These are phyloP conservation scores for Caradrina clavipalpis DNA, from an alignment of 2,888 invertebrate genomes.

Conservation along the genomic window DNA sequence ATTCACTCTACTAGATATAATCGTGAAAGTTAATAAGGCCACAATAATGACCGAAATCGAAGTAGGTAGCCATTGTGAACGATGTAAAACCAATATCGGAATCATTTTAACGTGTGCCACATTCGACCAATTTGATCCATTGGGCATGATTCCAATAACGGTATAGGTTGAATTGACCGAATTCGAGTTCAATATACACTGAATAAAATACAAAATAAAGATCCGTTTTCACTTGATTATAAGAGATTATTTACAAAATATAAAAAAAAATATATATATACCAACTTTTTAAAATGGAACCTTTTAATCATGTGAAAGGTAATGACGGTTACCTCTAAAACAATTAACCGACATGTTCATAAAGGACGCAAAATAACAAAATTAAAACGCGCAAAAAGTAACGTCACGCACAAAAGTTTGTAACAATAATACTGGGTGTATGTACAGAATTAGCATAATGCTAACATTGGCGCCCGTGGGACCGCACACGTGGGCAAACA, in stretches of 20 bases:
- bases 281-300: neutral
- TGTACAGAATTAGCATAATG: conserved; percentile 86
- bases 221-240: neutral
- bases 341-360: conserved; percentile 50
- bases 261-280: conserved; percentile 4
- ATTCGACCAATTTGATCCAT: conserved; percentile 62
- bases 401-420: conserved; percentile 76
- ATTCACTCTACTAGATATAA: conserved; percentile 40
- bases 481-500: conserved; percentile 86
- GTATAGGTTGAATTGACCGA: conserved; percentile 58
- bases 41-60: conserved; percentile 36
- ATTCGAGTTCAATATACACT: conserved; percentile 53
- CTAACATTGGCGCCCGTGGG: conserved; percentile 82
- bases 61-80: conserved; percentile 38
- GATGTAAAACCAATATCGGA: conserved; percentile 57
- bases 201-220: conserved; percentile 48
- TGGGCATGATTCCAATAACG: conserved; percentile 67
- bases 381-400: conserved; percentile 66
- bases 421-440: conserved; percentile 78
- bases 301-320: conserved; percentile 23
- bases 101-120: conserved; percentile 61
- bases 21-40: conserved; percentile 44
- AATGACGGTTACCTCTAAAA: conserved; percentile 37
- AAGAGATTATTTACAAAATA: neutral
- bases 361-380: conserved; percentile 55